A percentile compares a stretch with the other conserved stretches of the same genome.
Evolutionary conservation across 1,140 invertebrate genomes (phyloP).

Genomic region (Acromyrmex echinatior): DNA sequence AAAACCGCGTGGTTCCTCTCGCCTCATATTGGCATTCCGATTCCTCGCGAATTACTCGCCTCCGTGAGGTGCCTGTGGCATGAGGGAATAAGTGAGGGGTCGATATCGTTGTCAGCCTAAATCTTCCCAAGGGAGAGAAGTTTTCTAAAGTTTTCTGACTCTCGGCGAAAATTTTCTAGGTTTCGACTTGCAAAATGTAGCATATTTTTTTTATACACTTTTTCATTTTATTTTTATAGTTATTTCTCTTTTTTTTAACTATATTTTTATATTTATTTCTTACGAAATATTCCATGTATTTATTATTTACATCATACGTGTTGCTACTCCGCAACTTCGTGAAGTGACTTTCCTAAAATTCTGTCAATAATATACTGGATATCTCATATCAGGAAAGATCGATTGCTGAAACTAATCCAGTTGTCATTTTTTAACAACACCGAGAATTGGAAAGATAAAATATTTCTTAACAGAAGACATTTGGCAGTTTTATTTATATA

Average conservation of each 20-base stretch:
- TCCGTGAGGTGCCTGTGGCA: not conserved
- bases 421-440: no score
- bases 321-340: not conserved
- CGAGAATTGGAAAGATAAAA: no score
- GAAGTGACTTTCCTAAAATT: not conserved
- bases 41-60: not conserved
- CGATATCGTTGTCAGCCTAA: not conserved
- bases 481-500: no score
- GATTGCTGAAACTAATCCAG: no score
- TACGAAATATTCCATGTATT: not conserved
- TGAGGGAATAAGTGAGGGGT: not conserved
- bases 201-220: not conserved
- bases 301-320: not conserved
- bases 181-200: not conserved
- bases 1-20: constrained; percentile 5
- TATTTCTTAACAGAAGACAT: no score
- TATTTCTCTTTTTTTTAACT: not conserved
- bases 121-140: not conserved
- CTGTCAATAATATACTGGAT: not conserved
- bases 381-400: no score
- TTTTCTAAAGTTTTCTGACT: not conserved
- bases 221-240: not conserved
- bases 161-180: not conserved
- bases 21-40: constrained; percentile 27
- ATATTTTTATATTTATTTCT: not conserved